Evolutionary conservation across 2,797 vertebrate species (phyloP).

Genomic region (Saxicola maurus): DNA sequence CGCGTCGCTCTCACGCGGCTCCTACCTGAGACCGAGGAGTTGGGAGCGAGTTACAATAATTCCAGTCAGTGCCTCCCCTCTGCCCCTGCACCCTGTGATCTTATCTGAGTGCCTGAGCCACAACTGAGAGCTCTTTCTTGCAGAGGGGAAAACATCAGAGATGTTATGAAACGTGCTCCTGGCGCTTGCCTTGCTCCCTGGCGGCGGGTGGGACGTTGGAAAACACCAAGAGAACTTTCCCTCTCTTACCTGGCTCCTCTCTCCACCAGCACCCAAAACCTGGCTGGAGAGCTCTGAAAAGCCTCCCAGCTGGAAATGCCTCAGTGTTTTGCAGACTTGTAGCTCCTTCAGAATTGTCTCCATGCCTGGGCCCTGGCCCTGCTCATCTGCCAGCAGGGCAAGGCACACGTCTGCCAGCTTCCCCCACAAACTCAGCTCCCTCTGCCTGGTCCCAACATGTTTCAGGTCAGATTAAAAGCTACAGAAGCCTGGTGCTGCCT

Average conservation of each 20-base stretch:
- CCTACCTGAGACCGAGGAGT: neutral
- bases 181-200: rapidly evolving
- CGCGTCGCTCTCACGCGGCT: neutral
- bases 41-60: rapidly evolving
- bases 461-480: neutral
- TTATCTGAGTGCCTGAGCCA: neutral
- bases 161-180: neutral
- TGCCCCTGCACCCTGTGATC: neutral
- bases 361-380: neutral
- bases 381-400: neutral
- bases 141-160: neutral
- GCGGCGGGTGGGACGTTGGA: neutral
- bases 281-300: neutral
- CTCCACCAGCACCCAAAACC: neutral
- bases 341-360: neutral
- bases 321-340: neutral
- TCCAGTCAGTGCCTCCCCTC: neutral
- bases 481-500: neutral
- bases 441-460: neutral
- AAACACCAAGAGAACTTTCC: rapidly evolving
- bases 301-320: neutral
- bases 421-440: neutral
- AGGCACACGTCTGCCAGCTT: neutral
- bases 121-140: neutral
- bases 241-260: neutral